Evolutionary conservation across 2,888 invertebrate species (phyloP), one percentile per base, ranked within the genome.

Genomic region (Lapara coniferarum): DNA sequence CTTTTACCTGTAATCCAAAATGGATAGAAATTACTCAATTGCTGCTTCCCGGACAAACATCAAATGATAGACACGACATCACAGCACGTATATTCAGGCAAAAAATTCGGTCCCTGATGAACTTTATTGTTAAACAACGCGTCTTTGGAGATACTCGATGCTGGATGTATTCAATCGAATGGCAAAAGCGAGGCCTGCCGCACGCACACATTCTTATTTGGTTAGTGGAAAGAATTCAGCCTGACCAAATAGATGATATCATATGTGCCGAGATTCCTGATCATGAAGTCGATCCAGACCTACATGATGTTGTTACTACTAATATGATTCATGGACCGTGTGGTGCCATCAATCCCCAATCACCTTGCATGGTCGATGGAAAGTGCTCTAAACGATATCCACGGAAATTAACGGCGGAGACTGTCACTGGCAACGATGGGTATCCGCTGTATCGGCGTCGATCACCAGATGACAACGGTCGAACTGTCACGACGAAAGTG

Each of bases 311-410:
- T 75, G 83, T 89, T 58, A 82, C 72, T 8, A 83, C 75, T 72
- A 77, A 85, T 69, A 91, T 90, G 85, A 77, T 85, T 66, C 89
- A 91, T 82, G 88, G 88, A 51, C 89, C 89, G 68, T 89, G 89
- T 76, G 89, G 88, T 70, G 70, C 66, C 58, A 68, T 82, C 19
- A 71, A 69, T 69, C 66, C 55, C 63, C 66, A 55, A 66, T 82
- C 81, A 56, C 85, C 86, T 13, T 91, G 91, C 78, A 90, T 89
- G 86, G 72, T 70, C 53, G 68, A 75, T 12, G 63, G 58, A 14
- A 57, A 53, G 14, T 75, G 74, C 30, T 67, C 59, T 6, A 74
- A 77, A 73, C 63, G 46, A 25, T 75, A 71, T 66, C 75, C 77
- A 14, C 56, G 68, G 56, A 6, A 49, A 10, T 59, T 72, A 4